phyloP scores from a whole-genome alignment of 1,140 invertebrate genomes.

The Hyles euphorbiae region DNA sequence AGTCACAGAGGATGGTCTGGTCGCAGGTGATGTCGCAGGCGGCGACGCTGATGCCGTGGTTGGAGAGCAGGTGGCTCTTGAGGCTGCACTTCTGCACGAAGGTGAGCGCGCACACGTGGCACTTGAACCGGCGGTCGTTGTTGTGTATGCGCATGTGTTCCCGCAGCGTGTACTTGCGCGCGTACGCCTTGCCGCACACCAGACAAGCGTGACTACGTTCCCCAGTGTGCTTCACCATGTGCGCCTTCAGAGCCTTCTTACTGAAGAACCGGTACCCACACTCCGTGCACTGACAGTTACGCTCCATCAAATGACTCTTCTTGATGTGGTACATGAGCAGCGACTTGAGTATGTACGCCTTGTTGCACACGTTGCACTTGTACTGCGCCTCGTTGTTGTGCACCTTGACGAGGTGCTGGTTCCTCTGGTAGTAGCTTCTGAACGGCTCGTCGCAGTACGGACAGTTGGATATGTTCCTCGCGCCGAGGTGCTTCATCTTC shows the following conservation, averaged over 20 bases:
- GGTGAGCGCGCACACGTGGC: slow-evolving; percentile 56
- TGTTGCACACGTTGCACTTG: slow-evolving; percentile 62
- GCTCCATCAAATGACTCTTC: slow-evolving; percentile 58
- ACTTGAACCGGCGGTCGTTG: slow-evolving; percentile 59
- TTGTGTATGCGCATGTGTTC: slow-evolving; percentile 77
- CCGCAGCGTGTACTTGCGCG: slow-evolving; percentile 71
- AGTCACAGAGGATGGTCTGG: neutral
- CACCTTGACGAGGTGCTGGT: slow-evolving; percentile 57
- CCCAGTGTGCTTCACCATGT: slow-evolving; percentile 78
- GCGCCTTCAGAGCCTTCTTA: slow-evolving; percentile 69
- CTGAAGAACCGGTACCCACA: slow-evolving; percentile 75
- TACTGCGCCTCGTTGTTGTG: slow-evolving; percentile 57
- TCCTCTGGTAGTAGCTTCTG: slow-evolving; percentile 55
- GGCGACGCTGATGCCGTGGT: slow-evolving; percentile 56
- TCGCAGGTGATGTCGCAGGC: slow-evolving; percentile 45
- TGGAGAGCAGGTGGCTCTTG: slow-evolving; percentile 49
- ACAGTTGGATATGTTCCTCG: slow-evolving; percentile 52
- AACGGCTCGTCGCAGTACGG: slow-evolving; percentile 50
- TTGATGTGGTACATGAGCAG: slow-evolving; percentile 59
- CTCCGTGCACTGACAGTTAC: slow-evolving; percentile 63
- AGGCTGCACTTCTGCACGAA: slow-evolving; percentile 62
- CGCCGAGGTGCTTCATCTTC: slow-evolving; percentile 50
- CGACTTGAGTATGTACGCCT: slow-evolving; percentile 45
- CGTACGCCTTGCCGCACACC: slow-evolving; percentile 80
- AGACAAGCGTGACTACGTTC: slow-evolving; percentile 82